Evolutionary conservation across 2,888 invertebrate species (phyloP).

Genomic region (Diadromus collaris): DNA sequence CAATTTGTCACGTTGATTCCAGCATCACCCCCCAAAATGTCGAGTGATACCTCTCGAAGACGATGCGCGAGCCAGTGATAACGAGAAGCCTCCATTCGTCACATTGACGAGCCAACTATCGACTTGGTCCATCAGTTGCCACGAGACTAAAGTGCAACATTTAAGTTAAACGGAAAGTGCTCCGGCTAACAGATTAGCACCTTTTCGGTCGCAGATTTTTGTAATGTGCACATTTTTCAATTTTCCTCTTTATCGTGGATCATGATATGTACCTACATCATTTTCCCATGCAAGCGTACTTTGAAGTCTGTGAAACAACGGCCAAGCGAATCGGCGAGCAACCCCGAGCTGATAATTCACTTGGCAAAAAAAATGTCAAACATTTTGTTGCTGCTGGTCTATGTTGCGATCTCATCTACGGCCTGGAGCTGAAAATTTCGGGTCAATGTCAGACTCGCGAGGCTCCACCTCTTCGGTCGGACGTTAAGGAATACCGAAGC

Average conservation of each 20-base stretch:
- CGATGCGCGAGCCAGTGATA: slow-evolving; percentile 10
- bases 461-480: not conserved
- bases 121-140: not conserved
- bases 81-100: slow-evolving; percentile 9
- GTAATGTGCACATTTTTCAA: not conserved
- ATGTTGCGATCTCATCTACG: not conserved
- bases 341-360: not conserved
- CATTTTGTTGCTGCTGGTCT: not conserved
- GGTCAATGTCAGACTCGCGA: not conserved
- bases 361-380: not conserved
- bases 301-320: not conserved
- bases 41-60: slow-evolving; percentile 37
- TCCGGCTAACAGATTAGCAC: too few species aligned
- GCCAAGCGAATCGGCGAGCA: not conserved
- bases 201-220: too few species aligned
- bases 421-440: not conserved
- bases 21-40: slow-evolving; percentile 28
- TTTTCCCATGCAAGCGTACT: not conserved
- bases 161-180: too few species aligned
- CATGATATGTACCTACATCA: not conserved
- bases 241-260: not conserved
- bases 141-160: not conserved
- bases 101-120: slow-evolving; percentile 11
- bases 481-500: not conserved
- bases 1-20: slow-evolving; percentile 55